Evolutionary conservation across 1,140 invertebrate genomes (phyloP).

Genomic region (Drosophila ananassae): DNA sequence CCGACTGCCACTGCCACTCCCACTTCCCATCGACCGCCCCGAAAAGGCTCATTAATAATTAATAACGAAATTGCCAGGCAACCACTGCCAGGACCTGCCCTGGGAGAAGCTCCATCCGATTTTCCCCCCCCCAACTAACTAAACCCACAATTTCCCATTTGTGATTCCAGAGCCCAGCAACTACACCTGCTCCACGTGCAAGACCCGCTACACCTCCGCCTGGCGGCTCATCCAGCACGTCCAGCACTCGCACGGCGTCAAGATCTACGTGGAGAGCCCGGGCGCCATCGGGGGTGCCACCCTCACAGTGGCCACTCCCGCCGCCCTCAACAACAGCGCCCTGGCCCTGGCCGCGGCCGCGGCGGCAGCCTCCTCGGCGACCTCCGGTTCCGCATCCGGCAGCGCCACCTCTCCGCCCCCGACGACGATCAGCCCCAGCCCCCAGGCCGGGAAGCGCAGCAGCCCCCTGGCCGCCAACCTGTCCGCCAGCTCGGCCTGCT

Average conservation of each 20-base stretch:
- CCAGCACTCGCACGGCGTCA: slow-evolving; percentile 96
- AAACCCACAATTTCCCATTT: not conserved
- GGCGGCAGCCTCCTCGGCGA: slow-evolving; percentile 42
- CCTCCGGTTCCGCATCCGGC: slow-evolving; percentile 28
- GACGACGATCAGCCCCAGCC: slow-evolving; percentile 63
- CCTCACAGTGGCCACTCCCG: slow-evolving; percentile 68
- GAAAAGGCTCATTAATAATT: slow-evolving; percentile 66
- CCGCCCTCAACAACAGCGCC: slow-evolving; percentile 57
- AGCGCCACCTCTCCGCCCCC: slow-evolving; percentile 29
- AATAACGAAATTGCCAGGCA: slow-evolving; percentile 65
- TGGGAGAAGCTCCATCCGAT: not conserved
- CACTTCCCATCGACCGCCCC: not conserved
- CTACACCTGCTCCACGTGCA: slow-evolving; percentile 97
- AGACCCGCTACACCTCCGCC: slow-evolving; percentile 93
- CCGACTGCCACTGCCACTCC: not conserved
- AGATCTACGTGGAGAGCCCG: slow-evolving; percentile 92
- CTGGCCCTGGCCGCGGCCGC: slow-evolving; percentile 49
- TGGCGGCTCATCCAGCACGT: slow-evolving; percentile 98
- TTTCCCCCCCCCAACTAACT: too few relatives aligned
- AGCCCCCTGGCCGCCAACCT: slow-evolving; percentile 25
- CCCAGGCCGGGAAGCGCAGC: slow-evolving; percentile 37
- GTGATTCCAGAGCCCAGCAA: slow-evolving; percentile 94
- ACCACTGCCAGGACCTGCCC: slow-evolving; percentile 2
- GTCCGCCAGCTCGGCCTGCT: slow-evolving; percentile 30
- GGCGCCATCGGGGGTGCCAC: slow-evolving; percentile 36